A percentile compares a stretch with the other conserved stretches of the same genome.
These are phyloP conservation scores for Coturnix japonica DNA, from an alignment of 2,113 vertebrate species.

Conservation along the genomic window DNA sequence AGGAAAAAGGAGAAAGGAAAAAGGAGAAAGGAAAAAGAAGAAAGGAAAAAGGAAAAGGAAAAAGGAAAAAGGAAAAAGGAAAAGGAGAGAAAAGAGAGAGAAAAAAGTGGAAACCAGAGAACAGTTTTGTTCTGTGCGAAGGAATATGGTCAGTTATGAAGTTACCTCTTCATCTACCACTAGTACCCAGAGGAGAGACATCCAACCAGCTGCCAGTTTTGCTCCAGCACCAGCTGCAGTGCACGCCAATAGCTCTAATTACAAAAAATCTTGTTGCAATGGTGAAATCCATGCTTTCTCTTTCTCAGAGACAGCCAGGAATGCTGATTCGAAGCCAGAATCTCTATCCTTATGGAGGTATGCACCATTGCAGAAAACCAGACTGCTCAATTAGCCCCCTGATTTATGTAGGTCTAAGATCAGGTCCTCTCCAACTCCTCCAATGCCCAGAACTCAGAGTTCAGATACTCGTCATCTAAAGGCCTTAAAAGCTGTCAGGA, in stretches of 20 bases:
- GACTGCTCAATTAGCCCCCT: not conserved
- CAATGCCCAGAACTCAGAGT: rapidly evolving
- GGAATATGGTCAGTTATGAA: conserved; percentile 24
- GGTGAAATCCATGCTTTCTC: not conserved
- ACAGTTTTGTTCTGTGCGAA: not conserved
- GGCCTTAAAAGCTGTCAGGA: not conserved
- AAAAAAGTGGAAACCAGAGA: not conserved
- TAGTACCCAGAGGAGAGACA: not conserved
- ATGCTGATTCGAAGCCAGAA: not conserved
- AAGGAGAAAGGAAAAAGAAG: too few species aligned
- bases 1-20: too few species aligned
- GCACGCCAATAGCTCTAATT: conserved; percentile 1
- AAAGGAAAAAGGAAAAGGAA: too few species aligned
- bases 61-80: too few species aligned
- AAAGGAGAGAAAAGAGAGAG: too few species aligned
- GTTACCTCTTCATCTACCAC: conserved; percentile 4
- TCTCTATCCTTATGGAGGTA: not conserved
- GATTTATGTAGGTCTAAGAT: not conserved
- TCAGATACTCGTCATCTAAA: not conserved
- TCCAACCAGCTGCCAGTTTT: not conserved
- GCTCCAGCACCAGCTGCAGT: conserved; percentile 2
- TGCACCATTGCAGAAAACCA: not conserved
- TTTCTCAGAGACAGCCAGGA: not conserved
- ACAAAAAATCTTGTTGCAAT: not conserved
- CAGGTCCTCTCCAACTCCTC: not conserved